These are phyloP conservation scores for Tortrix viridana DNA, from an alignment of 2,888 invertebrate species.

Conservation along the genomic window DNA sequence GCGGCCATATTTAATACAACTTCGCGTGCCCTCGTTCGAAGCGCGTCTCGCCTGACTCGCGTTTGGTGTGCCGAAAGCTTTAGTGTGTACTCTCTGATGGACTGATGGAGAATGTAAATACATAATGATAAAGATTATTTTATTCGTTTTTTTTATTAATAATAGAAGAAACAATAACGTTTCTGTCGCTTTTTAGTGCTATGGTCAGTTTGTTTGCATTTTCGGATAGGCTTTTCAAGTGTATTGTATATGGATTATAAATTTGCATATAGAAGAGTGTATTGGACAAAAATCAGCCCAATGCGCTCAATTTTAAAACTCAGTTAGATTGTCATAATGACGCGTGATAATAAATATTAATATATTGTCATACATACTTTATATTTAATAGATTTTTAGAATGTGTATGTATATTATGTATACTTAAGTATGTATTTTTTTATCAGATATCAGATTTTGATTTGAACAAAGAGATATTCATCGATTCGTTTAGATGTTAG, in stretches of 20 bases:
- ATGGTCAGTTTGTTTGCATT: constrained; percentile 21
- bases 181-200: not conserved
- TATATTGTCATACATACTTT: constrained; percentile 20
- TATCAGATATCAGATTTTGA: constrained; percentile 21
- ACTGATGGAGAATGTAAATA: not conserved
- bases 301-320: constrained; percentile 35
- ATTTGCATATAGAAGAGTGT: not conserved
- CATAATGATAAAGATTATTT: not conserved
- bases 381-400: constrained; percentile 48
- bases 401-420: constrained; percentile 43
- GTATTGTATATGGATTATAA: too few relatives aligned
- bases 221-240: constrained; percentile 8
- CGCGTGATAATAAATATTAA: constrained; percentile 58
- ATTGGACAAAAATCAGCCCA: constrained; percentile 1
- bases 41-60: too few relatives aligned
- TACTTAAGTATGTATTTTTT: constrained; percentile 23
- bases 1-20: too few relatives aligned
- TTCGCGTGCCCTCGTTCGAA: too few relatives aligned
- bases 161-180: not conserved
- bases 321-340: constrained; percentile 54
- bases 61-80: too few relatives aligned
- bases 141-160: not conserved
- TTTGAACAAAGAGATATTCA: constrained; percentile 27
- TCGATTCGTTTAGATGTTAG: constrained; percentile 15
- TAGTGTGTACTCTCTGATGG: too few relatives aligned